Evolutionary conservation across 2,888 invertebrate species (phyloP).

Genomic region (Lasioglossum oenotherae): DNA sequence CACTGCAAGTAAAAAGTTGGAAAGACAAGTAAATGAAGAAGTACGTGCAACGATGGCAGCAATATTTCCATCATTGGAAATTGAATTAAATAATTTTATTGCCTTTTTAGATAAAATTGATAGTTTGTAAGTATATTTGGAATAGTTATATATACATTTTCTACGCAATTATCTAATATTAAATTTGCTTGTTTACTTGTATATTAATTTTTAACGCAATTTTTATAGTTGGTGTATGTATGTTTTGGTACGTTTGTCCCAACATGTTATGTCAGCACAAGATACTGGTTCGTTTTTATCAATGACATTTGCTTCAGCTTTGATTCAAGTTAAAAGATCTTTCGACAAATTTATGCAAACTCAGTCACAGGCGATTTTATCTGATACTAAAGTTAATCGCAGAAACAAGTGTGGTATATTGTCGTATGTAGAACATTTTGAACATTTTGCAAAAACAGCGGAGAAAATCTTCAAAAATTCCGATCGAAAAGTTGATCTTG

Average conservation of each 20-base stretch:
- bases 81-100: slow-evolving; percentile 94
- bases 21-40: slow-evolving; percentile 91
- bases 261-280: slow-evolving; percentile 96
- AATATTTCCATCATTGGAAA: slow-evolving; percentile 95
- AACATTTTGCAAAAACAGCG: slow-evolving; percentile 93
- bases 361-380: slow-evolving; percentile 90
- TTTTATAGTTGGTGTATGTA: slow-evolving; percentile 94
- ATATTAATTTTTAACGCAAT: slow-evolving; percentile 20
- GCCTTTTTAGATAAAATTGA: slow-evolving; percentile 94
- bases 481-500: slow-evolving; percentile 94
- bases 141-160: slow-evolving; percentile 14
- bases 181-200: not conserved
- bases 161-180: not conserved
- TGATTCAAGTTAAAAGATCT: slow-evolving; percentile 94
- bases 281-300: slow-evolving; percentile 94
- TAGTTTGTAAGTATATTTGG: slow-evolving; percentile 90
- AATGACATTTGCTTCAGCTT: slow-evolving; percentile 93
- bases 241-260: slow-evolving; percentile 95
- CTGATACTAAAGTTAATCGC: slow-evolving; percentile 90
- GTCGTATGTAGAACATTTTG: slow-evolving; percentile 95
- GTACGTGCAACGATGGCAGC: slow-evolving; percentile 94
- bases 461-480: slow-evolving; percentile 95
- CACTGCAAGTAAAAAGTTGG: slow-evolving; percentile 86
- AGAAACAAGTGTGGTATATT: slow-evolving; percentile 95
- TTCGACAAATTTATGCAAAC: slow-evolving; percentile 96